Conservation (phyloP, 1,140 invertebrate species). For the Brachystomella parvula region DNA sequence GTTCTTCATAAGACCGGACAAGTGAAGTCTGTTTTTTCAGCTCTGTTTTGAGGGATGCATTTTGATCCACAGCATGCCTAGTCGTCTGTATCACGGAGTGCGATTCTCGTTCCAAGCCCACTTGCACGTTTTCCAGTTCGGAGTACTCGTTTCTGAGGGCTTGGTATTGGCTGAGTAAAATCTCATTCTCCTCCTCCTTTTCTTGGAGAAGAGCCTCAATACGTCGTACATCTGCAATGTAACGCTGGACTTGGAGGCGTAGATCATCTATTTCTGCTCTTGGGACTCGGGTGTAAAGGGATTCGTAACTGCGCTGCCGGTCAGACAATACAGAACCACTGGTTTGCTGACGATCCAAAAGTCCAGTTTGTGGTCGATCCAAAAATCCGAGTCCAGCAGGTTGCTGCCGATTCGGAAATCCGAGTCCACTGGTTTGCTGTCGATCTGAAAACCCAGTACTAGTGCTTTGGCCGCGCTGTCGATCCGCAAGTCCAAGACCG, state of each 20-base stretch:
- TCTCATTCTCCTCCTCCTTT: conserved; percentile 35
- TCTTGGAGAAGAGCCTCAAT: conserved; percentile 32
- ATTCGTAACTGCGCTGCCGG: too few relatives aligned
- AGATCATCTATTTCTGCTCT: conserved; percentile 28
- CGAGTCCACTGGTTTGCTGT: too few relatives aligned
- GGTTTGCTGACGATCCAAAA: too few relatives aligned
- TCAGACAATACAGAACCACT: too few relatives aligned
- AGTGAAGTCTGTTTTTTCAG: conserved; percentile 20
- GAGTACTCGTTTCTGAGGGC: conserved; percentile 22
- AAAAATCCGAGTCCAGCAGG: too few relatives aligned
- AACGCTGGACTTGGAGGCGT: conserved; percentile 32
- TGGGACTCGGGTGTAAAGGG: too few relatives aligned
- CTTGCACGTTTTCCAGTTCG: conserved; percentile 22
- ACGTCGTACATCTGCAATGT: conserved; percentile 35
- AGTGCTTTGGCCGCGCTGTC: too few relatives aligned
- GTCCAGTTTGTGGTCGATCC: too few relatives aligned
- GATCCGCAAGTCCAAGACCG: too few relatives aligned
- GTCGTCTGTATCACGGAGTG: conserved; percentile 14
- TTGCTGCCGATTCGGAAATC: too few relatives aligned
- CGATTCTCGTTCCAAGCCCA: conserved; percentile 27
- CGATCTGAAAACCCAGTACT: too few relatives aligned
- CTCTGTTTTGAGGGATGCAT: conserved; percentile 21
- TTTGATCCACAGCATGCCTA: conserved; percentile 21
- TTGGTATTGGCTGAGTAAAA: conserved; percentile 32
- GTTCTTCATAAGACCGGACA: conserved; percentile 31